Percentiles rank a stretch among this genome's conserved stretches.
Evolutionary conservation across 1,140 invertebrate genomes (phyloP).

Genomic region (Neoseiulus cucumeris): DNA sequence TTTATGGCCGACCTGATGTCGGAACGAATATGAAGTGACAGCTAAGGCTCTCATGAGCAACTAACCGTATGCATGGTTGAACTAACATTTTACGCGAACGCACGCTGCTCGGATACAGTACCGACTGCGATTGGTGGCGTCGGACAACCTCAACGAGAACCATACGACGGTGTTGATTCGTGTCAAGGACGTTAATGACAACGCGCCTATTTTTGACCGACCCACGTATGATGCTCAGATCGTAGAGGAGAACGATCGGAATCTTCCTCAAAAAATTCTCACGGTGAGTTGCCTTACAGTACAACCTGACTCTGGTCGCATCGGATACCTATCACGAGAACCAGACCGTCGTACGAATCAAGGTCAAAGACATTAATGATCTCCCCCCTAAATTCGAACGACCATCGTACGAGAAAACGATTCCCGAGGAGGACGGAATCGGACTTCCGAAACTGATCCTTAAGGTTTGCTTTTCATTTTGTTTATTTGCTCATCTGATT

Average conservation of each 20-base stretch:
- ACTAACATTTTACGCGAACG: background rate
- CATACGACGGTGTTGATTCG: conserved; percentile 84
- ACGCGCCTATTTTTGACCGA: conserved; percentile 66
- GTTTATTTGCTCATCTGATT: conserved; percentile 16
- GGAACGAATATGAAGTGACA: too few relatives aligned
- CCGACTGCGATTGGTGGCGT: conserved; percentile 71
- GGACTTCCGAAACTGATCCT: conserved; percentile 38
- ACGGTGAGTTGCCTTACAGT: conserved; percentile 50
- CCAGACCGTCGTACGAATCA: conserved; percentile 50
- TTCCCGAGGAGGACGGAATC: conserved; percentile 42
- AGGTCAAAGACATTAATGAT: conserved; percentile 51
- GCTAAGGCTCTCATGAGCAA: too few relatives aligned
- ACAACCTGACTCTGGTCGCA: conserved; percentile 61
- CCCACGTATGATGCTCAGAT: conserved; percentile 85
- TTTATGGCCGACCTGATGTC: too few relatives aligned
- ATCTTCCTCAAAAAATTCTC: conserved; percentile 73
- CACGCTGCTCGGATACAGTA: conserved; percentile 38
- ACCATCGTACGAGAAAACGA: conserved; percentile 40
- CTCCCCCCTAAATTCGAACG: conserved; percentile 52
- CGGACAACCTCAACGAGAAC: conserved; percentile 87
- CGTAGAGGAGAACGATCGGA: conserved; percentile 81
- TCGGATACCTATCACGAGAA: conserved; percentile 67
- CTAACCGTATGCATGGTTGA: too few relatives aligned
- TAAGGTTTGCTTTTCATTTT: conserved; percentile 31
- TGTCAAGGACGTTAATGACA: conserved; percentile 85